phyloP scores from a whole-genome alignment of 1,140 invertebrate genomes.

The Orius insidiosus region DNA sequence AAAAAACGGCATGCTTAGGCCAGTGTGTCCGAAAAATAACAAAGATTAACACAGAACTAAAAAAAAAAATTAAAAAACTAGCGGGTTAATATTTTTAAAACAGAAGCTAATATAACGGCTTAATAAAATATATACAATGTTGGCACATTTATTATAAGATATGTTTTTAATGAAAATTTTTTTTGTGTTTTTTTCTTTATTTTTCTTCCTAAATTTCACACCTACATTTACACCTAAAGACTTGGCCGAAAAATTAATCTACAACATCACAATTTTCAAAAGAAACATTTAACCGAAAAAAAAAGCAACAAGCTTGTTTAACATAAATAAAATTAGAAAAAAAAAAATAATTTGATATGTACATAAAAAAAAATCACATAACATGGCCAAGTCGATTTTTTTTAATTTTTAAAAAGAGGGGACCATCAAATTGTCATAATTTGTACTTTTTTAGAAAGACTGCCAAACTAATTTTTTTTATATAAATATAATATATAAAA shows the following conservation, averaged over 20 bases:
- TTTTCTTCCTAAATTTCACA: constrained; percentile 5
- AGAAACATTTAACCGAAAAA: constrained; percentile 2
- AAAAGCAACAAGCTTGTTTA: constrained; percentile 2
- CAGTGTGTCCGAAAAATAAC: constrained; percentile 4
- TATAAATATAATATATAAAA: constrained; percentile 1
- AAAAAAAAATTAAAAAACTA: constrained; percentile 8
- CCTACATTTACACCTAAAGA: constrained; percentile 12
- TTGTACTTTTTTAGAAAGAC: no score
- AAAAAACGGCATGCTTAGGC: constrained; percentile 15
- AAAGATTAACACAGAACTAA: not conserved
- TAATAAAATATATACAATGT: constrained; percentile 15
- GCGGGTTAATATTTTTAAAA: constrained; percentile 10
- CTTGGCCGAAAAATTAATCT: constrained; percentile 13
- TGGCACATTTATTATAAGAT: constrained; percentile 17
- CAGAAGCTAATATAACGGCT: constrained; percentile 12
- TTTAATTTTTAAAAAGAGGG: constrained; percentile 2
- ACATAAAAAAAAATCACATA: constrained; percentile 4
- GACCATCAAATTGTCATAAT: no score
- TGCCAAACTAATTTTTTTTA: not conserved
- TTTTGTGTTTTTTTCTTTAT: constrained; percentile 8
- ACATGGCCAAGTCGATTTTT: not conserved
- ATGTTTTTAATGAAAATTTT: constrained; percentile 17
- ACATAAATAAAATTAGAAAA: constrained; percentile 1
- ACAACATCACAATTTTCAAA: constrained; percentile 13
- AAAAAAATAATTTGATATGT: constrained; percentile 6